Evolutionary conservation across 2,888 invertebrate species (phyloP).

Genomic region (Caenorhabditis macrosperma): DNA sequence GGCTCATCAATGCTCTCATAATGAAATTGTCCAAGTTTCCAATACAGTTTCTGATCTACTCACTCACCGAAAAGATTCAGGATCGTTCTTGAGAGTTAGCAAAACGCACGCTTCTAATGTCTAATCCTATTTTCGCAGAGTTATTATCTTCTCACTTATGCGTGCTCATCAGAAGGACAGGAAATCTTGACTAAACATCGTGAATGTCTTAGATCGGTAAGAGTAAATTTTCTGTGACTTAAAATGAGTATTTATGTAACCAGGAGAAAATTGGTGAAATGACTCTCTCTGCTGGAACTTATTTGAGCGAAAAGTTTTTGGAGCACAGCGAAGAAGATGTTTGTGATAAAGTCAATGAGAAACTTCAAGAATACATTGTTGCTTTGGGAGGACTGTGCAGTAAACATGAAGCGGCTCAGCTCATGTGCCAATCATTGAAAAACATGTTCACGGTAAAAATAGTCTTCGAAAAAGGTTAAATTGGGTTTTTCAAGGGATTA

Average conservation of each 20-base stretch:
- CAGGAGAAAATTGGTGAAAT: slow-evolving; percentile 79
- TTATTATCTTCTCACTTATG: slow-evolving; percentile 79
- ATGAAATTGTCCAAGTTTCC: slow-evolving; percentile 76
- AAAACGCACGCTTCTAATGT: no score
- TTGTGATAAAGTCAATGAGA: slow-evolving; percentile 72
- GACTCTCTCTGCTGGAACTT: slow-evolving; percentile 79
- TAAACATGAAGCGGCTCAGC: slow-evolving; percentile 75
- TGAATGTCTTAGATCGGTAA: slow-evolving; percentile 71
- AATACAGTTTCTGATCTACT: slow-evolving; percentile 74
- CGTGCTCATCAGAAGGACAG: slow-evolving; percentile 79
- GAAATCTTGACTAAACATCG: slow-evolving; percentile 76
- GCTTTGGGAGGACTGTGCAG: slow-evolving; percentile 76
- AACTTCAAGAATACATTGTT: slow-evolving; percentile 76
- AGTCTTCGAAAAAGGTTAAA: neutral
- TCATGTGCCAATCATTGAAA: slow-evolving; percentile 77
- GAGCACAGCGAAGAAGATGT: slow-evolving; percentile 74
- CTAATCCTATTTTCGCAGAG: slow-evolving; percentile 68
- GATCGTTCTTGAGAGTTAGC: slow-evolving; percentile 75
- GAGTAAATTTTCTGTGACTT: neutral
- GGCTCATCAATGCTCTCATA: slow-evolving; percentile 75
- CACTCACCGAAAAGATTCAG: slow-evolving; percentile 78
- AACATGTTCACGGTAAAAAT: slow-evolving; percentile 77
- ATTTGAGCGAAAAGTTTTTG: slow-evolving; percentile 79
- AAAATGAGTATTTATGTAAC: no score
- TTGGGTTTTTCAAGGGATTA: slow-evolving; percentile 69